These are phyloP conservation scores for Octopus bimaculoides DNA, from an alignment of 1,140 invertebrate species.

Conservation along the genomic window DNA sequence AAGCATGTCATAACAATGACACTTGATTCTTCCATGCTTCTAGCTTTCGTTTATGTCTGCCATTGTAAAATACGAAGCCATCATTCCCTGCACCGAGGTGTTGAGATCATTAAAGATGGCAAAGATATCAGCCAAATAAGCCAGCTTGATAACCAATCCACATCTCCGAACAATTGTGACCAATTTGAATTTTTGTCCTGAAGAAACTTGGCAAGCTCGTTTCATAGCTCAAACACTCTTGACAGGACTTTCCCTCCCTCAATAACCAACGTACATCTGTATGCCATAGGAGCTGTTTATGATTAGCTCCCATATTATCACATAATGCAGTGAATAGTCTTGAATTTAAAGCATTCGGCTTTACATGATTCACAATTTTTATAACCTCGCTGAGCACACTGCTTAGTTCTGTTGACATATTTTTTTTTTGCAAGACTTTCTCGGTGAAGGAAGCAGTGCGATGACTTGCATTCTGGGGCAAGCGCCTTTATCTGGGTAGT, in stretches of 20 bases:
- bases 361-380: constrained; percentile 18
- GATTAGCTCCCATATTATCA: constrained; percentile 15
- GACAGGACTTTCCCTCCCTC: not conserved
- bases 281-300: constrained; percentile 16
- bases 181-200: constrained; percentile 6
- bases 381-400: constrained; percentile 18
- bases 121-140: not conserved
- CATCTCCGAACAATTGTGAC: constrained; percentile 1
- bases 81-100: too few species aligned
- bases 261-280: not conserved
- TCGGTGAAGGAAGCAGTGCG: constrained; percentile 17
- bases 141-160: not conserved
- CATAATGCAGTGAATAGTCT: constrained; percentile 17
- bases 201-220: constrained; percentile 7
- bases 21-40: too few species aligned
- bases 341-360: constrained; percentile 14
- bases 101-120: too few species aligned
- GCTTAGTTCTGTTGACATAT: constrained; percentile 19
- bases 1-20: too few species aligned
- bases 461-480: constrained; percentile 16
- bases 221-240: constrained; percentile 10
- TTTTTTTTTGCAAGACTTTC: constrained; percentile 19
- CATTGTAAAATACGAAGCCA: too few species aligned
- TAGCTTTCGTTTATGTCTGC: too few species aligned
- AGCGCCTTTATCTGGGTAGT: constrained; percentile 12